These are phyloP conservation scores for Cygnus olor DNA, from an alignment of 2,797 vertebrate genomes.

Conservation along the genomic window DNA sequence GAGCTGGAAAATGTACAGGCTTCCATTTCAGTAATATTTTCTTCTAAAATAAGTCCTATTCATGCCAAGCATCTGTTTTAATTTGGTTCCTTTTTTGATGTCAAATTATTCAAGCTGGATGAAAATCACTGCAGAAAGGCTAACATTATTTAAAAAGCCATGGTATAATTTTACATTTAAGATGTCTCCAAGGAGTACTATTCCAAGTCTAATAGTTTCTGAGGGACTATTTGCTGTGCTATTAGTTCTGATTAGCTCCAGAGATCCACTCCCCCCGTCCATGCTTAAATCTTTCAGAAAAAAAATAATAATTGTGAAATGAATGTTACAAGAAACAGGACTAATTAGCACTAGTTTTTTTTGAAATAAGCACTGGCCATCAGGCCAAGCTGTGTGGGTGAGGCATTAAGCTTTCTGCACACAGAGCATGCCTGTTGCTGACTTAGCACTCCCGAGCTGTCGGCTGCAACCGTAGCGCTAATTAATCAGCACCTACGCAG, in stretches of 20 bases:
- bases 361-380: background rate
- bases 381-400: background rate
- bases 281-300: slow-evolving; percentile 20
- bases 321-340: background rate
- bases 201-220: slow-evolving; percentile 31
- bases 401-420: background rate
- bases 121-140: slow-evolving; percentile 8
- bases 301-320: background rate
- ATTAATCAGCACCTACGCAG: background rate
- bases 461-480: background rate
- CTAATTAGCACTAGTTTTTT: background rate
- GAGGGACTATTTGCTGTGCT: slow-evolving; percentile 48
- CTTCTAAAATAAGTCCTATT: slow-evolving; percentile 61
- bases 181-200: background rate
- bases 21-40: slow-evolving; percentile 46
- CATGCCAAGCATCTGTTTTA: slow-evolving; percentile 61
- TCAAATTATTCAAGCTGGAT: slow-evolving; percentile 24
- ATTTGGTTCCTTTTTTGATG: slow-evolving; percentile 37
- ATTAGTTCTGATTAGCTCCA: slow-evolving; percentile 64
- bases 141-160: slow-evolving; percentile 6
- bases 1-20: slow-evolving; percentile 32
- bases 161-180: slow-evolving; percentile 10
- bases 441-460: background rate
- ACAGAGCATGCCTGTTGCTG: background rate
- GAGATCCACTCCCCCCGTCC: background rate